Evolutionary conservation across 2,797 vertebrate genomes (phyloP).

Genomic region (Agapornis canus): DNA sequence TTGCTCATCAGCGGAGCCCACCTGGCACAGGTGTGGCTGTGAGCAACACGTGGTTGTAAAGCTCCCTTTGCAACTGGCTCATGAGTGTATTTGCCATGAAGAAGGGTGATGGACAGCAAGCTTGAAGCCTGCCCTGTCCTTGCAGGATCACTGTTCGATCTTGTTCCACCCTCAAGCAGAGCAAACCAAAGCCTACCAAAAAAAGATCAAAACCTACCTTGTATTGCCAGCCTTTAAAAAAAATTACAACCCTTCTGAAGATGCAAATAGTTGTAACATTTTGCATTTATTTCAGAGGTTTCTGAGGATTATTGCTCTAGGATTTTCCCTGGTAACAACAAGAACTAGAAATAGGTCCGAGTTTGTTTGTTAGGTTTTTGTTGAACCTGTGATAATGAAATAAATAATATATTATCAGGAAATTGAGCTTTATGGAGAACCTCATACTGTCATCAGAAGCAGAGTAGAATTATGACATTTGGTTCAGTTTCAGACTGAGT

Average conservation of each 20-base stretch:
- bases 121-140: neutral
- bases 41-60: neutral
- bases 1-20: fast-evolving
- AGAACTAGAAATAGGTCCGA: neutral
- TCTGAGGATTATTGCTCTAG: neutral
- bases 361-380: neutral
- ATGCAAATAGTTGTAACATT: neutral
- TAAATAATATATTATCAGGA: neutral
- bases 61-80: neutral
- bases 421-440: neutral
- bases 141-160: neutral
- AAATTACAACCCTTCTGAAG: neutral
- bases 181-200: neutral
- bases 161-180: neutral
- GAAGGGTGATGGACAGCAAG: neutral
- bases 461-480: neutral
- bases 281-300: neutral
- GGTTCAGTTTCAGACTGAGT: neutral
- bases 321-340: neutral
- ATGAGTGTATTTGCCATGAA: neutral
- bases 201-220: neutral
- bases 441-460: neutral
- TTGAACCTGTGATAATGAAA: neutral
- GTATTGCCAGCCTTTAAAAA: neutral
- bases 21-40: neutral